These are phyloP conservation scores for Colletes gigas DNA, from an alignment of 1,140 invertebrate genomes.

Conservation along the genomic window DNA sequence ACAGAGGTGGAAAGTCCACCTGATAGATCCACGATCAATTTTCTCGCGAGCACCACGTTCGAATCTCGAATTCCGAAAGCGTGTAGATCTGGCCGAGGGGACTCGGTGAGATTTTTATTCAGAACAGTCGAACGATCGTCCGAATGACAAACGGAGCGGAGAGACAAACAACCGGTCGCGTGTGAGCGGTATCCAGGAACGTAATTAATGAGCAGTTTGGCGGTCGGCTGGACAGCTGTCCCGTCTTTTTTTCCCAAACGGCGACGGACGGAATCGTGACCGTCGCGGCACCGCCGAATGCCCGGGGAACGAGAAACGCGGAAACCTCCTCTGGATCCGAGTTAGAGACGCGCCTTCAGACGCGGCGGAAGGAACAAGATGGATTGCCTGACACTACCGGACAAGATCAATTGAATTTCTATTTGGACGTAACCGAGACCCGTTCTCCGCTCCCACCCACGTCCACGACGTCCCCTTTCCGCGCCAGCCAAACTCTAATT, in stretches of 20 bases:
- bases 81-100: conserved; percentile 3
- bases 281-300: conserved; percentile 47
- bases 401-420: conserved; percentile 83
- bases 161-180: conserved; percentile 70
- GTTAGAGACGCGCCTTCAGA: conserved; percentile 71
- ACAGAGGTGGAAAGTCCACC: too few species aligned
- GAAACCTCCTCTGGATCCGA: conserved; percentile 69
- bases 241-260: conserved; percentile 67
- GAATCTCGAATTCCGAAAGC: conserved; percentile 24
- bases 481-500: conserved; percentile 55
- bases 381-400: conserved; percentile 79
- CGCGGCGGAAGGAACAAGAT: conserved; percentile 80
- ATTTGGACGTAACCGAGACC: conserved; percentile 71
- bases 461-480: conserved; percentile 38
- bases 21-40: too few species aligned
- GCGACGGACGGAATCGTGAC: conserved; percentile 70
- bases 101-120: conserved; percentile 60
- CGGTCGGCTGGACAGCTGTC: conserved; percentile 80
- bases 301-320: conserved; percentile 66
- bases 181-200: conserved; percentile 60
- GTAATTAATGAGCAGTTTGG: conserved; percentile 81
- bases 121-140: conserved; percentile 28
- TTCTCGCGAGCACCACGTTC: background rate
- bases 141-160: conserved; percentile 33
- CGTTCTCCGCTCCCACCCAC: conserved; percentile 36